These are phyloP conservation scores for Rattus norvegicus DNA, from an alignment of 2,113 vertebrate genomes.

Conservation along the genomic window DNA sequence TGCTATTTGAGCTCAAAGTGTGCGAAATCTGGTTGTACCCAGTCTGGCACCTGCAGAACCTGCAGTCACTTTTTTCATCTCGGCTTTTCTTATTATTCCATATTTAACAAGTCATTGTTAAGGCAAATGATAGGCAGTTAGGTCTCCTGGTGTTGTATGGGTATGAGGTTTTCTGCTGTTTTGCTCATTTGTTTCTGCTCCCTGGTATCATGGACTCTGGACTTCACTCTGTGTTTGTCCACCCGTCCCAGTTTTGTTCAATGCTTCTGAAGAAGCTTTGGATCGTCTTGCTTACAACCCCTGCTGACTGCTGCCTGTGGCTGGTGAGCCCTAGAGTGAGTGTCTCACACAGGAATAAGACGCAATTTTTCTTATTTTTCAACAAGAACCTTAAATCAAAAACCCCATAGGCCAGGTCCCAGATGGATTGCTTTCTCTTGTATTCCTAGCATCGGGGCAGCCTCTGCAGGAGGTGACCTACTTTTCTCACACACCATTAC, in stretches of 20 bases:
- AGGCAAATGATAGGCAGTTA: slow-evolving; percentile 32
- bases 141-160: not conserved
- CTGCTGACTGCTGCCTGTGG: not conserved
- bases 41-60: slow-evolving; percentile 40
- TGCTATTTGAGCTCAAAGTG: slow-evolving; percentile 34
- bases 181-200: slow-evolving; percentile 10
- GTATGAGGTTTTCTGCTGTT: not conserved
- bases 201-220: not conserved
- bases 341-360: not conserved
- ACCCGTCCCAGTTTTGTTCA: not conserved
- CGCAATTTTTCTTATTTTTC: slow-evolving; percentile 39
- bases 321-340: not conserved
- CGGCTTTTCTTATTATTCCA: slow-evolving; percentile 46
- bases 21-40: slow-evolving; percentile 42
- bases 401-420: slow-evolving; percentile 37
- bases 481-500: slow-evolving; percentile 23
- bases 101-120: slow-evolving; percentile 23
- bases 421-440: slow-evolving; percentile 32
- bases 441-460: not conserved
- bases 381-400: slow-evolving; percentile 48
- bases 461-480: slow-evolving; percentile 17
- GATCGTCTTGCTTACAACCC: slow-evolving; percentile 26
- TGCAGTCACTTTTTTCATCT: slow-evolving; percentile 50
- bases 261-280: not conserved
- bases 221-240: not conserved